Percentiles rank a stretch among this genome's conserved stretches.
phyloP scores from a whole-genome alignment of 2,113 vertebrate genomes.

The Poeciliopsis retropinna region DNA sequence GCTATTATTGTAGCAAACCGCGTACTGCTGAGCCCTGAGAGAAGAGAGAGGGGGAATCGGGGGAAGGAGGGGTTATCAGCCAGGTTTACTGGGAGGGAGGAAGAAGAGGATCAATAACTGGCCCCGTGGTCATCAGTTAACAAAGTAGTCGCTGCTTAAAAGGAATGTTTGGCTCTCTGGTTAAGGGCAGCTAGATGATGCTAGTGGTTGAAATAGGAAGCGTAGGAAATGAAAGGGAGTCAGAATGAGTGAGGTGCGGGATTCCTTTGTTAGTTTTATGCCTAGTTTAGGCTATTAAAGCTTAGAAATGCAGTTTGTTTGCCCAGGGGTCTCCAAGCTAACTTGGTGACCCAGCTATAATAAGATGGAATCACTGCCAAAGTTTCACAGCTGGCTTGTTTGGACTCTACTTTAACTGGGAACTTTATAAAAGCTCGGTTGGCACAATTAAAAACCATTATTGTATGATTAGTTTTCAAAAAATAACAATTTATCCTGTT shows the following conservation, averaged over 20 bases:
- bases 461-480: background rate
- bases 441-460: slow-evolving; percentile 4
- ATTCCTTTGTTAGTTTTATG: slow-evolving; percentile 69
- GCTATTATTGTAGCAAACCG: slow-evolving; percentile 72
- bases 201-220: slow-evolving; percentile 75
- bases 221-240: slow-evolving; percentile 70
- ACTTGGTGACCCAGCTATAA: slow-evolving; percentile 63
- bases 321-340: slow-evolving; percentile 69
- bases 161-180: slow-evolving; percentile 75
- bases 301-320: slow-evolving; percentile 63
- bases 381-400: slow-evolving; percentile 24
- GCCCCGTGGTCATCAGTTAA: slow-evolving; percentile 82
- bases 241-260: slow-evolving; percentile 63
- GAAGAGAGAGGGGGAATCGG: slow-evolving; percentile 52
- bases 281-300: slow-evolving; percentile 74
- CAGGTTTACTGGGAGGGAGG: slow-evolving; percentile 69
- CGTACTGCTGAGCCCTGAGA: slow-evolving; percentile 53
- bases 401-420: slow-evolving; percentile 38
- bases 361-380: slow-evolving; percentile 57
- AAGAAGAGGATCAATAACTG: slow-evolving; percentile 80
- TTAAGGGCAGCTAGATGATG: slow-evolving; percentile 78
- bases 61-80: slow-evolving; percentile 65
- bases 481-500: background rate
- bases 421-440: slow-evolving; percentile 17
- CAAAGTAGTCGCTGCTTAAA: slow-evolving; percentile 80